phyloP scores from a whole-genome alignment of 1,140 invertebrate species.

The Lepidurus arcticus region DNA sequence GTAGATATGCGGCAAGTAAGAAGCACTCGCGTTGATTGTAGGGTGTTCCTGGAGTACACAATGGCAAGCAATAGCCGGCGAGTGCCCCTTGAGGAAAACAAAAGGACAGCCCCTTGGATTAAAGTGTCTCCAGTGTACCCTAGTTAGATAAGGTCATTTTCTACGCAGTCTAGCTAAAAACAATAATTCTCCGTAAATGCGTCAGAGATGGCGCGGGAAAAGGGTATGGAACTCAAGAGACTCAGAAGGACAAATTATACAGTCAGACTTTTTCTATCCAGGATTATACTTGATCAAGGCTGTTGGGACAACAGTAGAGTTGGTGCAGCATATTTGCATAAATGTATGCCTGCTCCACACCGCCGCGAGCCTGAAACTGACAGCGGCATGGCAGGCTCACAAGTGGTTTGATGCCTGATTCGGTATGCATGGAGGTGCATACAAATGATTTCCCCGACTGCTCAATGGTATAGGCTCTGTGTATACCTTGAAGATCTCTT shows the following conservation, averaged over 20 bases:
- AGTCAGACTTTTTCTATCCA: neutral
- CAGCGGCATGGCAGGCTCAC: conserved; percentile 2
- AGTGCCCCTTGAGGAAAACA: neutral
- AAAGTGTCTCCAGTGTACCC: neutral
- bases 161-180: neutral
- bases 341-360: neutral
- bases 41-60: neutral
- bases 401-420: conserved; percentile 17
- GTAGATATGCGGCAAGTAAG: neutral
- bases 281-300: neutral
- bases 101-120: neutral
- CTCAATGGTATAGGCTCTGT: neutral
- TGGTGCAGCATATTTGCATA: neutral
- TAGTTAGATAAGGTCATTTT: neutral
- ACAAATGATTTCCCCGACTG: neutral
- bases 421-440: conserved; percentile 9
- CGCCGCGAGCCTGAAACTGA: neutral
- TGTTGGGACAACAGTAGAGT: neutral
- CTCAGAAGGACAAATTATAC: too few species aligned
- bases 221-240: too few species aligned
- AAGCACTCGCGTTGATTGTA: conserved; percentile 4
- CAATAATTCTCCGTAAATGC: neutral
- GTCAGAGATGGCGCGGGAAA: too few species aligned
- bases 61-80: neutral
- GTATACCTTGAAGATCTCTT: too few species aligned